These are phyloP conservation scores for Bruchidius siliquastri DNA, from an alignment of 2,888 invertebrate species.

Conservation along the genomic window DNA sequence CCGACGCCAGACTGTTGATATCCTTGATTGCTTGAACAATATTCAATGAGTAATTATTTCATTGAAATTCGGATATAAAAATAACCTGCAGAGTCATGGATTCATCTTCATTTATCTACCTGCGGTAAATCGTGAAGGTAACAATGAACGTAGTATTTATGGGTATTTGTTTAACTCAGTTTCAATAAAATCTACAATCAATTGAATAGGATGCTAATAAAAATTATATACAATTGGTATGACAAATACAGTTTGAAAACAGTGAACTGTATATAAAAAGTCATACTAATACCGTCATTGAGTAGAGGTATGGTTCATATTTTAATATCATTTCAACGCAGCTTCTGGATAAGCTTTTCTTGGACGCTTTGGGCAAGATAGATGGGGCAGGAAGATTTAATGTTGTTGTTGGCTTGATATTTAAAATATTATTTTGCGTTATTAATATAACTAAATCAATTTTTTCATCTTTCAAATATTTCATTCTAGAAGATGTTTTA, in stretches of 20 bases:
- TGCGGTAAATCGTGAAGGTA: not conserved
- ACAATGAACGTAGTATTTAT: not conserved
- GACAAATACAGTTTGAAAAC: not conserved
- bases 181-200: not conserved
- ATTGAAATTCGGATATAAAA: not conserved
- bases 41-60: not conserved
- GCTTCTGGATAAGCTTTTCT: no score
- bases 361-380: no score
- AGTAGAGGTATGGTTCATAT: no score
- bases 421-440: no score
- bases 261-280: no score
- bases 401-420: no score
- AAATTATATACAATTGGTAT: not conserved
- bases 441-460: no score
- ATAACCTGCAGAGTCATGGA: not conserved
- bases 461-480: no score
- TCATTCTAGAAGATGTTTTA: no score
- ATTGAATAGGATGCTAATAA: not conserved
- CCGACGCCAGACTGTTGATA: not conserved
- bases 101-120: not conserved
- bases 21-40: not conserved
- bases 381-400: no score
- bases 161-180: not conserved
- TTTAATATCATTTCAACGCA: no score
- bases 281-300: no score